phyloP scores from a whole-genome alignment of 2,888 invertebrate species.

The Thereva nobilitata region DNA sequence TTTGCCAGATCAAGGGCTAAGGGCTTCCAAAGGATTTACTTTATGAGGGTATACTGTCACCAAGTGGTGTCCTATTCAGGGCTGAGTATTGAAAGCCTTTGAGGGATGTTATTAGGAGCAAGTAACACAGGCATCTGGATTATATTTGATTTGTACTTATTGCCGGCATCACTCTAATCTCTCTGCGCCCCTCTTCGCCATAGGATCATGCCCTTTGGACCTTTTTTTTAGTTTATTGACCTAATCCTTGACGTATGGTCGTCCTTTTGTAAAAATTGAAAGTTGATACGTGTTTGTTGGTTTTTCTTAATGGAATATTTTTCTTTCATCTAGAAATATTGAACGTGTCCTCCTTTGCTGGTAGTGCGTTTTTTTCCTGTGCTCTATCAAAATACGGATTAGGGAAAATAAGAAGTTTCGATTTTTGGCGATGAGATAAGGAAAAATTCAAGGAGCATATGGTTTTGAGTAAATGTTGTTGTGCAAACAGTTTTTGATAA shows the following conservation, averaged over 20 bases:
- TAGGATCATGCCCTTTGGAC: conserved; percentile 17
- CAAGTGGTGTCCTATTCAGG: conserved; percentile 11
- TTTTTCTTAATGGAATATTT: conserved; percentile 38
- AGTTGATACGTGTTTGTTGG: conserved; percentile 39
- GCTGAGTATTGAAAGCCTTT: background rate
- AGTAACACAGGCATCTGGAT: conserved; percentile 37
- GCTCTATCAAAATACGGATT: too few relatives aligned
- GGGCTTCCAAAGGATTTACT: conserved; percentile 31
- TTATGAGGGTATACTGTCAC: conserved; percentile 21
- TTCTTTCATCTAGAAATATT: conserved; percentile 33
- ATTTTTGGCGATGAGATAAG: too few relatives aligned
- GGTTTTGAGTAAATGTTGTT: too few relatives aligned
- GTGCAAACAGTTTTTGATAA: too few relatives aligned
- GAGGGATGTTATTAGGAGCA: conserved; percentile 31
- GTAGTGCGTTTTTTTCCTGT: conserved; percentile 11
- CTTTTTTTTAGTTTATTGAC: conserved; percentile 39
- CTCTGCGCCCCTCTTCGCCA: conserved; percentile 14
- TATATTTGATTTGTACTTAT: conserved; percentile 38
- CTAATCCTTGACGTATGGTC: conserved; percentile 40
- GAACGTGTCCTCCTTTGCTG: conserved; percentile 5
- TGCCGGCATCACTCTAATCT: conserved; percentile 19
- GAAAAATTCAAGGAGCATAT: too few relatives aligned
- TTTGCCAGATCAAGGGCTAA: conserved; percentile 23
- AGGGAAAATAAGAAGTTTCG: too few relatives aligned
- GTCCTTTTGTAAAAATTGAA: conserved; percentile 34